Percentiles rank a stretch among this genome's conserved stretches.
Conservation (phyloP, 2,113 vertebrate species). For the Chaetops frenatus region DNA sequence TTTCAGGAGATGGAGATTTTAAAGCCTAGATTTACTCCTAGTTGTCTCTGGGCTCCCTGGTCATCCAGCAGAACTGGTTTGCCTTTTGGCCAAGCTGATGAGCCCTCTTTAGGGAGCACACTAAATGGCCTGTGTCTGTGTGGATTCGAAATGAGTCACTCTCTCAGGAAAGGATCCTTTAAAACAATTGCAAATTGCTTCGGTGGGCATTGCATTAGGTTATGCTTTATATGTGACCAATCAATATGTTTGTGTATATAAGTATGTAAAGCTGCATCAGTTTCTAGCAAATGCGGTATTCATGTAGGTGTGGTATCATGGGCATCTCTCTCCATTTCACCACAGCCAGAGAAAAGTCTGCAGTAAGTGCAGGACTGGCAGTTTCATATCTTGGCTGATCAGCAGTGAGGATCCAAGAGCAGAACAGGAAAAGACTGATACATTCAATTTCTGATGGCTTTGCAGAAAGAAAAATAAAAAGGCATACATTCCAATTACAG, state of each 20-base stretch:
- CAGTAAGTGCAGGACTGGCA: not conserved
- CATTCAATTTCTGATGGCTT: not conserved
- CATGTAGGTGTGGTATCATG: not conserved
- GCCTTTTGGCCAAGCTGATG: not conserved
- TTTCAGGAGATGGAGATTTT: not conserved
- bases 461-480: not conserved
- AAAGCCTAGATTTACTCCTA: not conserved
- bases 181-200: not conserved
- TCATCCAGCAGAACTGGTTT: not conserved
- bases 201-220: not conserved
- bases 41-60: not conserved
- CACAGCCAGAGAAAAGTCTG: not conserved
- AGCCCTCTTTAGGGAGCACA: not conserved
- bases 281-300: not conserved
- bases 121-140: not conserved
- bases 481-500: not conserved
- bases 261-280: not conserved
- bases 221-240: not conserved
- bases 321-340: not conserved
- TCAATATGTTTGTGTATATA: not conserved
- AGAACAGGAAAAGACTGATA: not conserved
- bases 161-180: not conserved
- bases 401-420: not conserved
- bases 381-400: not conserved
- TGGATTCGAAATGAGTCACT: not conserved